phyloP scores from a whole-genome alignment of 2,113 vertebrate species.

The Atractosteus spatula region DNA sequence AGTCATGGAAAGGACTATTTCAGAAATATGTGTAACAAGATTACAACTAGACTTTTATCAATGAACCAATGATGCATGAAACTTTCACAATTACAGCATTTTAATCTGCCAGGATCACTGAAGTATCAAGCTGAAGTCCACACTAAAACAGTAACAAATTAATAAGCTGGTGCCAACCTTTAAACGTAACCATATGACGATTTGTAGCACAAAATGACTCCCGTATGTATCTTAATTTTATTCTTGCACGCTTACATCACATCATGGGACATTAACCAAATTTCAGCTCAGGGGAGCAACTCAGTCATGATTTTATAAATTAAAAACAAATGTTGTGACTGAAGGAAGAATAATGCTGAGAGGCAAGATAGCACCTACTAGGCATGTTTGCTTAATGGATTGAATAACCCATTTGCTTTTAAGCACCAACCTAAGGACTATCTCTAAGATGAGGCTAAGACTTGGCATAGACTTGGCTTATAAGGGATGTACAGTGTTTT shows the following conservation, averaged over 20 bases:
- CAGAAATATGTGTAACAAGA: slow-evolving; percentile 25
- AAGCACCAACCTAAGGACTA: slow-evolving; percentile 42
- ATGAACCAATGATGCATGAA: slow-evolving; percentile 54
- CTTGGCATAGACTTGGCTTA: slow-evolving; percentile 17
- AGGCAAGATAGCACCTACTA: slow-evolving; percentile 63
- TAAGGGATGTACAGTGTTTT: slow-evolving; percentile 22
- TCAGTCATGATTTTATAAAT: slow-evolving; percentile 68
- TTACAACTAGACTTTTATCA: slow-evolving; percentile 32
- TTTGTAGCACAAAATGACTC: slow-evolving; percentile 64
- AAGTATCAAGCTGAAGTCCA: slow-evolving; percentile 53
- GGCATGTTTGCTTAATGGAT: slow-evolving; percentile 63
- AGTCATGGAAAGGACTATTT: slow-evolving; percentile 47
- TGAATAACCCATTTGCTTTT: slow-evolving; percentile 59
- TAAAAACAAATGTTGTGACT: slow-evolving; percentile 77
- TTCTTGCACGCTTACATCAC: slow-evolving; percentile 58
- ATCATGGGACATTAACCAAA: slow-evolving; percentile 76
- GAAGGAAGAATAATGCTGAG: slow-evolving; percentile 55
- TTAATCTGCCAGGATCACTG: slow-evolving; percentile 49
- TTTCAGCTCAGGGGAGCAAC: slow-evolving; percentile 62
- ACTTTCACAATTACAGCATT: slow-evolving; percentile 45
- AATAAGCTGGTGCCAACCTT: slow-evolving; percentile 64
- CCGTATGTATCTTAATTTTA: slow-evolving; percentile 68
- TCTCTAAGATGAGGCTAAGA: slow-evolving; percentile 26
- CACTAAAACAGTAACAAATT: slow-evolving; percentile 54
- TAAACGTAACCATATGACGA: slow-evolving; percentile 58